phyloP scores from a whole-genome alignment of 64 coral and sea anemone genomes.

The Hydrozoanthus tunicans region DNA sequence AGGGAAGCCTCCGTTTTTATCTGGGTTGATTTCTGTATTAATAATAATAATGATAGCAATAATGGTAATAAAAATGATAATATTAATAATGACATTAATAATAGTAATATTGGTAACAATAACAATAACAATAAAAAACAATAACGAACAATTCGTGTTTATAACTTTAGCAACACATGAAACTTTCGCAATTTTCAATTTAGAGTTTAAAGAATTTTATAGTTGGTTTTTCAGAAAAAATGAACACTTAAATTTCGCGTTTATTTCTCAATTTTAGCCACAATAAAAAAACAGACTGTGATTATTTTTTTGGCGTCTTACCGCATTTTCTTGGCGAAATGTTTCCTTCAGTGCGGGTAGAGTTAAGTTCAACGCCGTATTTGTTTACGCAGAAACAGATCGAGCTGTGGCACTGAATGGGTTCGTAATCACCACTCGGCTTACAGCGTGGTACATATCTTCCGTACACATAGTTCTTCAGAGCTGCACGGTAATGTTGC shows the following conservation, averaged over 20 bases:
- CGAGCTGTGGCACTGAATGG: slow-evolving; percentile 78
- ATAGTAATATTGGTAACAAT: too few relatives aligned
- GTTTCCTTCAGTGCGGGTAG: slow-evolving; percentile 65
- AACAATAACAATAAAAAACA: too few relatives aligned
- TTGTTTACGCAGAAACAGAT: slow-evolving; percentile 90
- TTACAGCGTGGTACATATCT: slow-evolving; percentile 83
- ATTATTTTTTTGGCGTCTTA: slow-evolving; percentile 12
- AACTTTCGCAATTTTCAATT: too few relatives aligned
- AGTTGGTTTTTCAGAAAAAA: neutral
- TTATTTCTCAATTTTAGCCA: neutral
- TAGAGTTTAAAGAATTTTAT: too few relatives aligned
- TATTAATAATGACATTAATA: too few relatives aligned
- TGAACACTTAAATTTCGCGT: neutral
- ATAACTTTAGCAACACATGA: too few relatives aligned
- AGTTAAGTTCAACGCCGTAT: slow-evolving; percentile 74
- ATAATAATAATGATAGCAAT: too few relatives aligned
- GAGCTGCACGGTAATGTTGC: slow-evolving; percentile 60
- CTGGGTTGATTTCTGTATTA: too few relatives aligned
- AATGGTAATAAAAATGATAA: too few relatives aligned
- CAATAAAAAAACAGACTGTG: neutral
- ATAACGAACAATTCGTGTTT: too few relatives aligned
- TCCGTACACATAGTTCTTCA: slow-evolving; percentile 78
- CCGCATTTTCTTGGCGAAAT: slow-evolving; percentile 68
- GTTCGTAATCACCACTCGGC: slow-evolving; percentile 77
- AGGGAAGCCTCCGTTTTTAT: too few relatives aligned